Conservation (phyloP, 2,113 vertebrate genomes). For the Lynx canadensis region DNA sequence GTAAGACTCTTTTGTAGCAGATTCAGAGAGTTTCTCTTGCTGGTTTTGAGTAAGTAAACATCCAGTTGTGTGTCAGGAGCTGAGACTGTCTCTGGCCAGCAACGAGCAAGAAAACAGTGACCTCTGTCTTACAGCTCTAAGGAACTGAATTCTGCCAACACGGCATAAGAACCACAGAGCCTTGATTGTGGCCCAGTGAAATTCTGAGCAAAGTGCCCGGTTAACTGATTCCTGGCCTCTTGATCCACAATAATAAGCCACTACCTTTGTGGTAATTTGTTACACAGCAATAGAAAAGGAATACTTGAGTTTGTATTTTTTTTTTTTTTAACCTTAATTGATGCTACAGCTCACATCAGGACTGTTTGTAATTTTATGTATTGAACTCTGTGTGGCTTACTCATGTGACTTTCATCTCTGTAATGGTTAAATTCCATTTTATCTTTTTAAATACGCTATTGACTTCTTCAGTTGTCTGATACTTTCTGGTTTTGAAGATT, state of each 20-base stretch:
- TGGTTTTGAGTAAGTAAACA: not conserved
- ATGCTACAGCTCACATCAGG: accelerated
- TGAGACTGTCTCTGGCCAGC: not conserved
- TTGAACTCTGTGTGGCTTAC: not conserved
- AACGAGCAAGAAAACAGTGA: not conserved
- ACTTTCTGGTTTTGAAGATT: not conserved
- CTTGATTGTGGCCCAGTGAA: not conserved
- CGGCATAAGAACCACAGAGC: too few species aligned
- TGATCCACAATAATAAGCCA: not conserved
- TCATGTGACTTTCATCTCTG: not conserved
- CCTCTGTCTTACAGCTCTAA: not conserved
- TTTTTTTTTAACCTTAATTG: not conserved
- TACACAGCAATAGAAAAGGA: not conserved
- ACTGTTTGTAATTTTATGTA: not conserved
- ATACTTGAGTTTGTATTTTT: not conserved
- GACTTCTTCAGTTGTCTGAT: too few species aligned
- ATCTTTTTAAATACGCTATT: not conserved
- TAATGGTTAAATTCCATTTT: not conserved
- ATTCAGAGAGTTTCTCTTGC: not conserved
- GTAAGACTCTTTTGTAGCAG: not conserved
- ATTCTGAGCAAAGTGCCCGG: not conserved
- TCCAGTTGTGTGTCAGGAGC: not conserved
- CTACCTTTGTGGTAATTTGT: not conserved
- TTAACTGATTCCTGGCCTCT: not conserved
- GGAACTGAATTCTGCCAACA: not conserved